Conservation (phyloP, 2,888 invertebrate genomes). For the Lasioglossum figueresi region DNA sequence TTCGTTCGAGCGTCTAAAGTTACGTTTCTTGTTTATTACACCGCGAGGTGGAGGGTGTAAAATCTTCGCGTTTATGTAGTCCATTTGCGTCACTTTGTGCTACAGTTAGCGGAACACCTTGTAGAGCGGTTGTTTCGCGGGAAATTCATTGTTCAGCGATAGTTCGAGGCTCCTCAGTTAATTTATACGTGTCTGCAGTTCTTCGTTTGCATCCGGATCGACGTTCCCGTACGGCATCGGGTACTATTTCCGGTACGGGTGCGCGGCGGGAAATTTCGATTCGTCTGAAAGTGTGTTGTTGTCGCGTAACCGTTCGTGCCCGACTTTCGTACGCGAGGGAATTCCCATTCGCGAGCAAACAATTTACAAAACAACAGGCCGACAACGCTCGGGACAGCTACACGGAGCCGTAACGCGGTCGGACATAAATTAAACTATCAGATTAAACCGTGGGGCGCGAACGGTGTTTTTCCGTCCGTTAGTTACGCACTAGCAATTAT, state of each 20-base stretch:
- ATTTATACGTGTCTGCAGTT: not conserved
- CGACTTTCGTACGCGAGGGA: slow-evolving; percentile 14
- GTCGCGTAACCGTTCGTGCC: not conserved
- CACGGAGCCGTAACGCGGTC: slow-evolving; percentile 23
- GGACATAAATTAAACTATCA: slow-evolving; percentile 65
- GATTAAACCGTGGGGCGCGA: slow-evolving; percentile 37
- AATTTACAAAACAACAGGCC: slow-evolving; percentile 50
- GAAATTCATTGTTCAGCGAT: slow-evolving; percentile 9
- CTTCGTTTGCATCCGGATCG: not conserved
- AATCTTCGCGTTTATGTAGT: not conserved
- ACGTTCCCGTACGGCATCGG: not conserved
- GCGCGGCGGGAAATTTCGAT: slow-evolving; percentile 4
- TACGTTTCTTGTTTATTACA: not conserved
- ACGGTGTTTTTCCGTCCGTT: slow-evolving; percentile 62
- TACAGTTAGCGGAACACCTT: not conserved
- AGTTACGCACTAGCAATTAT: slow-evolving; percentile 67
- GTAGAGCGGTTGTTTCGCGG: not conserved
- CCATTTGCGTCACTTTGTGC: not conserved
- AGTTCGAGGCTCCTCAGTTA: not conserved
- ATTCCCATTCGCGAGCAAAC: slow-evolving; percentile 23
- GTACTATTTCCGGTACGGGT: not conserved
- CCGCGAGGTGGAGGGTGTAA: not conserved
- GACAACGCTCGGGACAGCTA: slow-evolving; percentile 21
- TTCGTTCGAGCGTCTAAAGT: not conserved
- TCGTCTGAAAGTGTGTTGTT: slow-evolving; percentile 8